phyloP scores from a whole-genome alignment of 35 echinoderm and acorn worm genomes.

The Diadema setosum region DNA sequence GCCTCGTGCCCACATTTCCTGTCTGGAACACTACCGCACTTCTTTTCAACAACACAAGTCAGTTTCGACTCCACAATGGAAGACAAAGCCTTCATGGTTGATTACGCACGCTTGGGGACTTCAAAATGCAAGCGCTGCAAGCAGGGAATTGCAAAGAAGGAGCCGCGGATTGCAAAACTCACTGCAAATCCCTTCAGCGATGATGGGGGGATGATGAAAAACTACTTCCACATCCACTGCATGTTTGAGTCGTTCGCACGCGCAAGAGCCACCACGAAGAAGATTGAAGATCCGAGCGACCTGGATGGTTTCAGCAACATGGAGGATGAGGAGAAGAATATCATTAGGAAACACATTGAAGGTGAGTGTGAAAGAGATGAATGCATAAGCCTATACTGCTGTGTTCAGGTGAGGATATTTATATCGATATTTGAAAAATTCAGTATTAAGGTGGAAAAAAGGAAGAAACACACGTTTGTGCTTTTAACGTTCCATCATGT shows the following conservation, averaged over 20 bases:
- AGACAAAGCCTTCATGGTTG: conserved; percentile 69
- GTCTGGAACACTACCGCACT: too few species aligned
- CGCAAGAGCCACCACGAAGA: conserved; percentile 90
- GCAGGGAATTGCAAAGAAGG: conserved; percentile 92
- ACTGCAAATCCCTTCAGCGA: conserved; percentile 90
- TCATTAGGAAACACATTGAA: conserved; percentile 76
- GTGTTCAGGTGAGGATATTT: too few species aligned
- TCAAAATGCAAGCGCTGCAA: conserved; percentile 99
- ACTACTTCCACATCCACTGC: conserved; percentile 87
- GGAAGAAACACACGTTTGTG: too few species aligned
- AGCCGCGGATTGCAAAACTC: conserved; percentile 83
- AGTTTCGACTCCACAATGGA: conserved; percentile 38
- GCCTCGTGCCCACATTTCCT: too few species aligned
- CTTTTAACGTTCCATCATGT: too few species aligned
- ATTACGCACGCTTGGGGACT: conserved; percentile 92
- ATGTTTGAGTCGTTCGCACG: conserved; percentile 88
- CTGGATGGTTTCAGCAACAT: conserved; percentile 82
- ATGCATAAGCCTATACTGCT: too few species aligned
- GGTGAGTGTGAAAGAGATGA: too few species aligned
- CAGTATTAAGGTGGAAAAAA: too few species aligned
- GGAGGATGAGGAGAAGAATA: conserved; percentile 92
- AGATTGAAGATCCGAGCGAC: conserved; percentile 90
- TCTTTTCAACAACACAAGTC: too few species aligned
- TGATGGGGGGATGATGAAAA: conserved; percentile 90
- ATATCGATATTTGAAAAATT: too few species aligned